Evolutionary conservation across 2,888 invertebrate species (phyloP).

Genomic region (Noctua comes): DNA sequence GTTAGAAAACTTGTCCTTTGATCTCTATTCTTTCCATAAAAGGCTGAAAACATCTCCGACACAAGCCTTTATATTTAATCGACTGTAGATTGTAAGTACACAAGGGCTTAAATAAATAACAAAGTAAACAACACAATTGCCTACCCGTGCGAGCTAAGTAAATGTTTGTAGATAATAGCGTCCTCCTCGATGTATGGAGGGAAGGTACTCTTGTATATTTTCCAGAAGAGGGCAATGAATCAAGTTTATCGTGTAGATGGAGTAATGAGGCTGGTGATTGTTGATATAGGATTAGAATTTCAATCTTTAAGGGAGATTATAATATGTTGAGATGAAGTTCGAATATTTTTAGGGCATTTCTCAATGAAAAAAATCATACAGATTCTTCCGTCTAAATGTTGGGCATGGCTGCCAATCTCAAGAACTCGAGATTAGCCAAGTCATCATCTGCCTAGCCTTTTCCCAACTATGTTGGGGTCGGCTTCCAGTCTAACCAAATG

Average conservation of each 20-base stretch:
- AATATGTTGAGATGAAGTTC: not conserved
- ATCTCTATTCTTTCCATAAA: not conserved
- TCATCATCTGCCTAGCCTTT: too few relatives aligned
- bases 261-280: slow-evolving; percentile 16
- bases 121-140: slow-evolving; percentile 51
- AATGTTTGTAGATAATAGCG: slow-evolving; percentile 50
- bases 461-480: too few relatives aligned
- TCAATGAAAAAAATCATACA: not conserved
- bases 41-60: not conserved
- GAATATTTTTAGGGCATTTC: not conserved
- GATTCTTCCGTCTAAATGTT: not conserved
- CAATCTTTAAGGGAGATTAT: not conserved
- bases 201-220: slow-evolving; percentile 18
- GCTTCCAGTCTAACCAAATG: too few relatives aligned
- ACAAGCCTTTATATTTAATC: slow-evolving; percentile 16
- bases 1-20: not conserved
- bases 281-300: slow-evolving; percentile 14
- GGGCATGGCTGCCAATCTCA: not conserved
- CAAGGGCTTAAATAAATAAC: slow-evolving; percentile 23
- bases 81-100: slow-evolving; percentile 19
- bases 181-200: slow-evolving; percentile 17
- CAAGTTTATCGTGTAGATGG: slow-evolving; percentile 6
- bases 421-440: too few relatives aligned
- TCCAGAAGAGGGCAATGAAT: slow-evolving; percentile 22
- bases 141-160: slow-evolving; percentile 47